Conservation (phyloP, 2,888 invertebrate species). For the Cistogaster globosa region DNA sequence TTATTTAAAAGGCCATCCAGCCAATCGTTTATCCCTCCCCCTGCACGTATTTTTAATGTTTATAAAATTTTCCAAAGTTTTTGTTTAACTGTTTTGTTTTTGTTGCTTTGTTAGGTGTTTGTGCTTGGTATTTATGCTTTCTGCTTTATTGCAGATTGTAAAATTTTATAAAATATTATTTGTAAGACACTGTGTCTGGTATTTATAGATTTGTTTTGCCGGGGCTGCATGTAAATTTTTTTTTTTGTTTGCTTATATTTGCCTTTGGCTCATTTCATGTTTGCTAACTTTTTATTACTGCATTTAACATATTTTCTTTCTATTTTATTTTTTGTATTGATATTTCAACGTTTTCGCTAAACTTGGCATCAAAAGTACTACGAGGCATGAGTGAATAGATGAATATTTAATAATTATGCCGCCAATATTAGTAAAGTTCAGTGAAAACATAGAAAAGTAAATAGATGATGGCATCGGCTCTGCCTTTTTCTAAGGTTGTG, state of each 20-base stretch:
- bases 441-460: too few species aligned
- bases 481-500: too few species aligned
- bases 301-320: constrained; percentile 25
- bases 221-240: background rate
- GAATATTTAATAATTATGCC: constrained; percentile 50
- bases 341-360: constrained; percentile 15
- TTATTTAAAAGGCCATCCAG: background rate
- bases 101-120: constrained; percentile 19
- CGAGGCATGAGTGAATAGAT: constrained; percentile 32
- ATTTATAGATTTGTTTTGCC: constrained; percentile 14
- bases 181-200: constrained; percentile 61
- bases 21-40: constrained; percentile 2
- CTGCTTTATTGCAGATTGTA: constrained; percentile 39
- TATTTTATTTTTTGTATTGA: background rate
- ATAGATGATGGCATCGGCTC: too few species aligned
- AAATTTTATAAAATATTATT: constrained; percentile 46
- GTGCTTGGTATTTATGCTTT: background rate
- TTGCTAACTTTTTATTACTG: constrained; percentile 50
- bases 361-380: constrained; percentile 40
- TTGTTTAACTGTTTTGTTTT: background rate
- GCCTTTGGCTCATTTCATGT: constrained; percentile 36
- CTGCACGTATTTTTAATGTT: constrained; percentile 58
- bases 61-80: constrained; percentile 14
- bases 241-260: constrained; percentile 23
- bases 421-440: constrained; percentile 25